Evolutionary conservation across 2,888 invertebrate species (phyloP), one percentile per base, ranked within the genome.

Genomic region (Pristionchus fissidentatus): DNA sequence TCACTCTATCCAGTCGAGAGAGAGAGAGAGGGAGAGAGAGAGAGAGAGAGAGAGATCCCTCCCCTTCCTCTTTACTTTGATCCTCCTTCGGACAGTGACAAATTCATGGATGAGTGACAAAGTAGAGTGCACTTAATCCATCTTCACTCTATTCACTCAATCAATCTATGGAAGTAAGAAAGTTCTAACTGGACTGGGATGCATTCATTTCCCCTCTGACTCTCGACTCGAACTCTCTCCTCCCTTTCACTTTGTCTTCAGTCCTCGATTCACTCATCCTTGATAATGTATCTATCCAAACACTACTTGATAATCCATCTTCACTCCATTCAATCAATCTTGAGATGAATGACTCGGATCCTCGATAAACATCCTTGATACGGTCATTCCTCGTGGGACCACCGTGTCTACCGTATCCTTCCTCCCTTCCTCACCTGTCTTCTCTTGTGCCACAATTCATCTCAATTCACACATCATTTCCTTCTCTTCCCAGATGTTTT

Each of bases 141-240:
- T 66, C 32, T 38, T 38, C 62, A 32, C 38, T 38, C 66, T 38
- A 8, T 38, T 19, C 62, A 38, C 66, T 66, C 66, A 66, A 66
- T 66, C 66, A 22, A 66, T 66, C 66, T 66, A 66, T 66, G 66
- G 66, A n/a, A 66, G 66, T 66, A 66, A 66, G 66, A 66, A 66
- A 66, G 66, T 66, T 38, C 66, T 66, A 66, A 66, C 66, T 66
- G 66, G 66, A 66, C 66, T 66, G 35, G n/a, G 38, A 38, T 62
- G 15, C 62, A 62, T 62, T 66, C 66, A 66, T n/a, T 66, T 38
- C 38, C 32, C 66, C 10, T 66, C 32, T 46, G 46, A 49, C 77
- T 77, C 32, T 49, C 77, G 46, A 49, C 46, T 46, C 26, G 46
- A 19, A 77, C 52, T 49, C 52, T 22, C 22, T 13, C 38, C 66